These are phyloP conservation scores for Neelides folsomi DNA, from an alignment of 2,888 invertebrate genomes.

Conservation along the genomic window DNA sequence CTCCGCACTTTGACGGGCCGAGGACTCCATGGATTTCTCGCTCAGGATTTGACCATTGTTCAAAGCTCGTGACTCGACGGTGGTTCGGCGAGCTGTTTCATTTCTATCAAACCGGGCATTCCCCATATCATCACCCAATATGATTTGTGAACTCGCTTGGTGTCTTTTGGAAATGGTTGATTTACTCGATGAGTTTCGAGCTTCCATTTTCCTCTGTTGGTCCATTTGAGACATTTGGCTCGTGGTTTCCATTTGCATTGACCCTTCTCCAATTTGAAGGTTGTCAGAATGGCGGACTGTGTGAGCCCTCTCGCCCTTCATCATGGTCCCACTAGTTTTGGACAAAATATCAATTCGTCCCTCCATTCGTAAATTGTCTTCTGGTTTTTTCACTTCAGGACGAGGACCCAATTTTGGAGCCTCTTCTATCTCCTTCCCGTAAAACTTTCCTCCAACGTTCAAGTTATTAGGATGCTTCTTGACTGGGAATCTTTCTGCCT, in stretches of 20 bases:
- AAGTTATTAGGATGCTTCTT: slow-evolving; percentile 39
- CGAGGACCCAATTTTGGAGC: slow-evolving; percentile 22
- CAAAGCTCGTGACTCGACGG: slow-evolving; percentile 22
- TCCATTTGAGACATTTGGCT: slow-evolving; percentile 3
- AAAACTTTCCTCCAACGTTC: slow-evolving; percentile 43
- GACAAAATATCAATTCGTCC: slow-evolving; percentile 39
- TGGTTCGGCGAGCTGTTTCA: slow-evolving; percentile 20
- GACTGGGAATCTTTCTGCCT: slow-evolving; percentile 40
- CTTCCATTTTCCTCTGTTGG: slow-evolving; percentile 10
- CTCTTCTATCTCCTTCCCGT: not conserved
- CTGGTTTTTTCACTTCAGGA: slow-evolving; percentile 38
- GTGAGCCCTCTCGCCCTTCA: slow-evolving; percentile 28
- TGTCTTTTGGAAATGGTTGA: not conserved
- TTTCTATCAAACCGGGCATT: slow-evolving; percentile 29
- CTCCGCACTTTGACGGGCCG: slow-evolving; percentile 23
- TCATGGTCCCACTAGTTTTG: slow-evolving; percentile 1
- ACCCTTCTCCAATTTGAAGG: slow-evolving; percentile 25
- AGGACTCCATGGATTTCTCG: slow-evolving; percentile 27
- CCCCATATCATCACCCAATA: slow-evolving; percentile 26
- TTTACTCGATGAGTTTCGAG: not conserved
- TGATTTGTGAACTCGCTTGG: slow-evolving; percentile 15
- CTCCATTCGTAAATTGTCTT: slow-evolving; percentile 51
- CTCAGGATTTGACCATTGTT: slow-evolving; percentile 28
- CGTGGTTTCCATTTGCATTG: slow-evolving; percentile 26
- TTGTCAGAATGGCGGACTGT: slow-evolving; percentile 30